phyloP scores from a whole-genome alignment of 2,113 vertebrate species.

The Ellobius talpinus region DNA sequence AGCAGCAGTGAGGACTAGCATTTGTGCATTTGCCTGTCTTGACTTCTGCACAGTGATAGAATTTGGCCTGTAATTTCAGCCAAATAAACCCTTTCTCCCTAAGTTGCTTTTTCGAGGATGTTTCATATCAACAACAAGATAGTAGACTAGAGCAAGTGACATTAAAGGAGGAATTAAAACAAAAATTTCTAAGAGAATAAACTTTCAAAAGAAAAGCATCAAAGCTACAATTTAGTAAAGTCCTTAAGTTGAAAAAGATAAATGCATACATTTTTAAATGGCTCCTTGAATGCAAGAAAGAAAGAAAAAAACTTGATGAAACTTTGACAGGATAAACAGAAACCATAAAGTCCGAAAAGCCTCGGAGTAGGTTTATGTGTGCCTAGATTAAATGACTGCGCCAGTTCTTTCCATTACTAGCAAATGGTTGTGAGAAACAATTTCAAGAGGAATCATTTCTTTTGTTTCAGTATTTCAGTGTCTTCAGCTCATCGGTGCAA shows the following conservation, averaged over 20 bases:
- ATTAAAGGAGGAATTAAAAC: background rate
- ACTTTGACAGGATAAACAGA: background rate
- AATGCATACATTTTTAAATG: background rate
- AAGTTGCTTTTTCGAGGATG: background rate
- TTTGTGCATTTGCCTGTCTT: background rate
- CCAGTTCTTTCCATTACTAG: background rate
- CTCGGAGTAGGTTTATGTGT: background rate
- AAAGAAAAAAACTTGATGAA: conserved; percentile 12
- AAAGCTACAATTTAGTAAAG: background rate
- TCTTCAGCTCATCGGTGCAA: background rate
- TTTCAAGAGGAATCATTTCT: background rate
- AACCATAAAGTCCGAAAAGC: background rate
- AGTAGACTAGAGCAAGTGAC: background rate
- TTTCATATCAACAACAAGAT: background rate
- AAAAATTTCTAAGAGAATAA: conserved; percentile 9
- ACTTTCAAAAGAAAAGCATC: background rate
- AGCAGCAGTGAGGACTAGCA: no score
- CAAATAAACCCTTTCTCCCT: background rate
- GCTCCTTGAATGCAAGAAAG: background rate
- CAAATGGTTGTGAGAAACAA: background rate
- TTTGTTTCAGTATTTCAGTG: background rate
- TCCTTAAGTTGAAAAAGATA: background rate
- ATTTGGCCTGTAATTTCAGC: background rate
- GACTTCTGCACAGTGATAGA: background rate
- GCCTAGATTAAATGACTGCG: background rate